Conservation (phyloP, 2,113 vertebrate species). For the Eonycteris spelaea region DNA sequence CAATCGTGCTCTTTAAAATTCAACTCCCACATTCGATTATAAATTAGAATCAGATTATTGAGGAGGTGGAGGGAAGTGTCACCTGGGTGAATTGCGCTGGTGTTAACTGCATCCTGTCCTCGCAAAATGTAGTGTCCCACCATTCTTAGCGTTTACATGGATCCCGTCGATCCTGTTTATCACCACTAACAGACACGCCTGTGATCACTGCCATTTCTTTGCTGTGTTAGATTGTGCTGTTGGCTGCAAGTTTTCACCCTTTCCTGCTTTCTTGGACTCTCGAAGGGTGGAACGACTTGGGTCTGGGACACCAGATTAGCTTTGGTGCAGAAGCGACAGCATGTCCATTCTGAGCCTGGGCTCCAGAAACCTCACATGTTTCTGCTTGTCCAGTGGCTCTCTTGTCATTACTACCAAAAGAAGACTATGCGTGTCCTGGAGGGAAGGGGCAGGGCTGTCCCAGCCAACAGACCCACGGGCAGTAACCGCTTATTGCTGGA, state of each 20-base stretch:
- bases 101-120: neutral
- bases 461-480: neutral
- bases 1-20: neutral
- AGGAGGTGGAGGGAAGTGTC: neutral
- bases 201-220: accelerated
- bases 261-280: neutral
- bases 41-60: neutral
- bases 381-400: neutral
- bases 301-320: neutral
- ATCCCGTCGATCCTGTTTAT: neutral
- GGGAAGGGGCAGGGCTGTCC: no score
- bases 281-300: neutral
- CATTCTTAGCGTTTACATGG: neutral
- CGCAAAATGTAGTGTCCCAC: neutral
- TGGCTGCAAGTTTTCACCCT: neutral
- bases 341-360: neutral
- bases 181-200: neutral
- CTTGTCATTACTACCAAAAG: neutral
- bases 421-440: neutral
- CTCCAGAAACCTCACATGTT: neutral
- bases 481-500: neutral
- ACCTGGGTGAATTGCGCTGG: neutral
- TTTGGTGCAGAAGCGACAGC: neutral
- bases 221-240: no score
- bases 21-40: neutral